phyloP scores from a whole-genome alignment of 2,888 invertebrate genomes.

The Charanyca ferruginea region DNA sequence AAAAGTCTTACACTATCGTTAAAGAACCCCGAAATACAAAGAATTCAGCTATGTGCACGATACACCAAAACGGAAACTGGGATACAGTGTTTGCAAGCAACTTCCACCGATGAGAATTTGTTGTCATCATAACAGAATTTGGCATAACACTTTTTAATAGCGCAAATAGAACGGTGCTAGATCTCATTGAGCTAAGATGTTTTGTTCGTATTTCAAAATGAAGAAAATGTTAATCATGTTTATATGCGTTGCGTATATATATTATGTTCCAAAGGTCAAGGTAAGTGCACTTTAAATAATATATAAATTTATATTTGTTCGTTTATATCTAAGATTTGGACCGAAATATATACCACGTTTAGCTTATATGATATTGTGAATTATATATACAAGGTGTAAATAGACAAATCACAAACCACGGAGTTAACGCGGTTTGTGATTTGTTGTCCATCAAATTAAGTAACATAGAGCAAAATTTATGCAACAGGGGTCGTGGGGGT shows the following conservation, averaged over 20 bases:
- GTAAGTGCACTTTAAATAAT: constrained; percentile 33
- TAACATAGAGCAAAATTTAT: too few species aligned
- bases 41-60: neutral
- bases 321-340: too few species aligned
- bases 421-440: too few species aligned
- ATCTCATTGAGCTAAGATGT: constrained; percentile 21
- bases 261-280: constrained; percentile 42
- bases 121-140: constrained; percentile 49
- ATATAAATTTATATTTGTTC: neutral
- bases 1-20: neutral
- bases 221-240: constrained; percentile 25
- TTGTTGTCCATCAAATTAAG: too few species aligned
- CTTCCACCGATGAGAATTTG: constrained; percentile 39
- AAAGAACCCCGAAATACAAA: constrained; percentile 16
- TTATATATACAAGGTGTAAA: too few species aligned
- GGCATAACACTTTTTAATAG: constrained; percentile 5
- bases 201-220: constrained; percentile 32
- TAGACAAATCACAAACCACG: too few species aligned
- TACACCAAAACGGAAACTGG: constrained; percentile 24
- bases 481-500: too few species aligned
- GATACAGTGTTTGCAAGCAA: constrained; percentile 36
- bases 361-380: too few species aligned
- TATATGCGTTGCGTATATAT: constrained; percentile 27
- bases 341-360: too few species aligned
- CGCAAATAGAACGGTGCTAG: constrained; percentile 15